phyloP scores from a whole-genome alignment of 1,140 invertebrate genomes.

The Wasmannia auropunctata region DNA sequence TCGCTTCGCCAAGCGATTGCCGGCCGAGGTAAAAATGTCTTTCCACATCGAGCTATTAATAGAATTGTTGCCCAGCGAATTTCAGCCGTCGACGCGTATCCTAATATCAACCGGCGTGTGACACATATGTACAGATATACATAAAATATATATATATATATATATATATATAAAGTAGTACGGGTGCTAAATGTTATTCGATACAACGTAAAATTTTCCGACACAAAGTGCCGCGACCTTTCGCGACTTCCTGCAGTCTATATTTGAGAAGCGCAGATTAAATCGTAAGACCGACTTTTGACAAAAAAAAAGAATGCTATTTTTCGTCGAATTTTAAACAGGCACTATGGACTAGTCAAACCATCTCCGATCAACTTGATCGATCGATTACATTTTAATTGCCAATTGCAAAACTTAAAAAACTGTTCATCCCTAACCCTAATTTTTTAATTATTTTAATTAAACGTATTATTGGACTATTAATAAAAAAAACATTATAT shows the following conservation, averaged over 20 bases:
- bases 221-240: too few species aligned
- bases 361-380: too few species aligned
- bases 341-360: too few species aligned
- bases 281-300: background rate
- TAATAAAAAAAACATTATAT: too few species aligned
- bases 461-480: too few species aligned
- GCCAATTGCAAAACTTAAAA: too few species aligned
- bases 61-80: conserved; percentile 47
- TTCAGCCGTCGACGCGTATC: conserved; percentile 23
- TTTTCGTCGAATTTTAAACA: background rate
- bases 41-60: conserved; percentile 45
- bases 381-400: too few species aligned
- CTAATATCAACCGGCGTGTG: conserved; percentile 6
- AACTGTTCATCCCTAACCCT: too few species aligned
- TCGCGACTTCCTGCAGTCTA: background rate
- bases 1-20: background rate
- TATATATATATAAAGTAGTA: background rate
- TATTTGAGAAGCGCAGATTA: background rate
- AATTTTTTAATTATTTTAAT: too few species aligned
- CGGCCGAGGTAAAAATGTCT: conserved; percentile 40
- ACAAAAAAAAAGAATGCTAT: background rate
- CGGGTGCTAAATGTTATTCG: background rate
- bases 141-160: background rate
- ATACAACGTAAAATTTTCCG: background rate
- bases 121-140: background rate